Evolutionary conservation across 2,113 vertebrate species (phyloP).

Genomic region (Boleophthalmus pectinirostris): DNA sequence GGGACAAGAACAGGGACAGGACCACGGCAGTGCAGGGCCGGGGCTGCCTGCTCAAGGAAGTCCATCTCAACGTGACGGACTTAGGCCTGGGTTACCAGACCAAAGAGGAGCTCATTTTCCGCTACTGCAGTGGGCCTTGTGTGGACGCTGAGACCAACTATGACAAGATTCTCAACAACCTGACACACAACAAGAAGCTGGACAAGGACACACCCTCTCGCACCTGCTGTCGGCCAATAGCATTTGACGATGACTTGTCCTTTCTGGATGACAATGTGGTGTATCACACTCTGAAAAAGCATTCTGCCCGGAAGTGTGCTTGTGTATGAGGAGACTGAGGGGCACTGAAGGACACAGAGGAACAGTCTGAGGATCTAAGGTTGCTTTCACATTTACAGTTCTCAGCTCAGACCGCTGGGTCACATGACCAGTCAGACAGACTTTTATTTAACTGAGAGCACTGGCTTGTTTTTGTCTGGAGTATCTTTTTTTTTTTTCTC

Average conservation of each 20-base stretch:
- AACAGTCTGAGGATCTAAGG: slow-evolving; percentile 26
- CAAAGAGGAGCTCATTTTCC: slow-evolving; percentile 96
- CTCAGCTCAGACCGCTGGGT: not conserved
- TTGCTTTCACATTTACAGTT: slow-evolving; percentile 11
- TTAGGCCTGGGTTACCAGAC: slow-evolving; percentile 95
- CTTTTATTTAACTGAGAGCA: slow-evolving; percentile 30
- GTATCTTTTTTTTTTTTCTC: slow-evolving; percentile 36
- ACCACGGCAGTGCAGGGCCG: slow-evolving; percentile 77
- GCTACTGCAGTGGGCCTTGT: slow-evolving; percentile 96
- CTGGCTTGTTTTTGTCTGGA: slow-evolving; percentile 23
- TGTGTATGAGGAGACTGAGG: slow-evolving; percentile 84
- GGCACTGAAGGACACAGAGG: slow-evolving; percentile 39
- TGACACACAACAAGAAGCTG: slow-evolving; percentile 93
- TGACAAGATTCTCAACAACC: slow-evolving; percentile 96
- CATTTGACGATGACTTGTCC: slow-evolving; percentile 94
- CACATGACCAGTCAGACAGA: not conserved
- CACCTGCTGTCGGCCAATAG: slow-evolving; percentile 92
- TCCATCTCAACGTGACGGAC: slow-evolving; percentile 96
- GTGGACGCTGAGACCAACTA: slow-evolving; percentile 91
- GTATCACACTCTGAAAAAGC: slow-evolving; percentile 96
- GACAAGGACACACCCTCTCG: slow-evolving; percentile 86
- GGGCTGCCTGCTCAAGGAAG: slow-evolving; percentile 90
- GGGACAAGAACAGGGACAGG: slow-evolving; percentile 67
- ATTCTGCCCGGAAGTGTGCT: slow-evolving; percentile 95
- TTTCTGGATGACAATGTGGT: slow-evolving; percentile 94